These are phyloP conservation scores for Philantomba maxwellii DNA, from an alignment of 2,113 vertebrate genomes.

Conservation along the genomic window DNA sequence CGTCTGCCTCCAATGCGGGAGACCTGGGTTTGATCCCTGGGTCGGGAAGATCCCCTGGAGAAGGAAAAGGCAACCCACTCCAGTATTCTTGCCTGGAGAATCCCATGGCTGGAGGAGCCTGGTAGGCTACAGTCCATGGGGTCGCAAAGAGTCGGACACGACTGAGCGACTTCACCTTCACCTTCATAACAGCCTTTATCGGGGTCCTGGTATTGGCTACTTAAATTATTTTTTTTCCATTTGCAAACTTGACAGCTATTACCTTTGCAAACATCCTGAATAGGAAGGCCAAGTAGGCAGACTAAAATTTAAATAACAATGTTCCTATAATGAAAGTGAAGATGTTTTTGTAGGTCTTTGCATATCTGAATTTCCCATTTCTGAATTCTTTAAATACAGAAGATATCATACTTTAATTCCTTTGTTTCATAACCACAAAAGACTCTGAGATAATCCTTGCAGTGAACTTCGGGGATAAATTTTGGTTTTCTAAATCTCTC, in stretches of 20 bases:
- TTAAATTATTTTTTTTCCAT: background rate
- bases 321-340: background rate
- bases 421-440: background rate
- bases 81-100: no score
- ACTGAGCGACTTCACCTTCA: no score
- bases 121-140: no score
- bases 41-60: no score
- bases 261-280: background rate
- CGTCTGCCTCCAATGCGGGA: no score
- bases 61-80: no score
- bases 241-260: background rate
- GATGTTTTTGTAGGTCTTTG: background rate
- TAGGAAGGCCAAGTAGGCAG: background rate
- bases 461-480: background rate
- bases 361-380: background rate
- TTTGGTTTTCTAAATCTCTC: background rate
- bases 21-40: no score
- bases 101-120: no score
- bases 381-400: background rate
- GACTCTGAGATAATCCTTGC: background rate
- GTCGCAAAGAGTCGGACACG: no score
- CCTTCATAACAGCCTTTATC: background rate
- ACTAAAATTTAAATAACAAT: background rate
- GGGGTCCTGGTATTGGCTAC: background rate
- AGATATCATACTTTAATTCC: background rate